These are phyloP conservation scores for Kryphioiulus occultus DNA, from an alignment of 2,888 invertebrate genomes.

Conservation along the genomic window DNA sequence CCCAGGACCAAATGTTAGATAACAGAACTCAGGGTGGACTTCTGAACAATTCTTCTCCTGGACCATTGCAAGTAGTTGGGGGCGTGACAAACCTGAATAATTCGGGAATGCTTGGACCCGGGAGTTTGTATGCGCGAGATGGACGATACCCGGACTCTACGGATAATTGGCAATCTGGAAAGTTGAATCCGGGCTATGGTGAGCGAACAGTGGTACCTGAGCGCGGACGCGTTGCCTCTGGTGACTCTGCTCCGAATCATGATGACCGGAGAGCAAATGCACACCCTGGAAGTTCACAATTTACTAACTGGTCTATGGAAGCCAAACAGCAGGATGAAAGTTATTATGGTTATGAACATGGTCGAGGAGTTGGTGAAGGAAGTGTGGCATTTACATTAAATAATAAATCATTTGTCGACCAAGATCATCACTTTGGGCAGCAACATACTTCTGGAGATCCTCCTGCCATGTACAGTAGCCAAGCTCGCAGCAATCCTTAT, in stretches of 20 bases:
- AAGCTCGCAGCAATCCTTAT: conserved; percentile 17
- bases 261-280: background rate
- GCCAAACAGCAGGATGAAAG: conserved; percentile 27
- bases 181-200: background rate
- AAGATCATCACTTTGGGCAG: background rate
- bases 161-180: conserved; percentile 33
- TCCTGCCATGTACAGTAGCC: background rate
- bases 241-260: background rate
- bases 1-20: background rate
- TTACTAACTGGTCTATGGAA: conserved; percentile 15
- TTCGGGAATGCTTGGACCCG: conserved; percentile 46
- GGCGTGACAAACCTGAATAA: background rate
- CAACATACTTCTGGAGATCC: background rate
- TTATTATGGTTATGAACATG: conserved; percentile 41
- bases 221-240: background rate
- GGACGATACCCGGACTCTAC: background rate
- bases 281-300: background rate
- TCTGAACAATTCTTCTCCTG: background rate
- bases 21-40: conserved; percentile 27
- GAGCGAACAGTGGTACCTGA: background rate
- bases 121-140: conserved; percentile 61
- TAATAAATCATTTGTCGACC: background rate
- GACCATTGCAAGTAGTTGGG: background rate
- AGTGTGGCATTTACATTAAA: conserved; percentile 20
- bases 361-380: conserved; percentile 36